Evolutionary conservation across 2,888 invertebrate species (phyloP), one percentile per base, ranked within the genome.

Genomic region (Phytoseiulus persimilis): DNA sequence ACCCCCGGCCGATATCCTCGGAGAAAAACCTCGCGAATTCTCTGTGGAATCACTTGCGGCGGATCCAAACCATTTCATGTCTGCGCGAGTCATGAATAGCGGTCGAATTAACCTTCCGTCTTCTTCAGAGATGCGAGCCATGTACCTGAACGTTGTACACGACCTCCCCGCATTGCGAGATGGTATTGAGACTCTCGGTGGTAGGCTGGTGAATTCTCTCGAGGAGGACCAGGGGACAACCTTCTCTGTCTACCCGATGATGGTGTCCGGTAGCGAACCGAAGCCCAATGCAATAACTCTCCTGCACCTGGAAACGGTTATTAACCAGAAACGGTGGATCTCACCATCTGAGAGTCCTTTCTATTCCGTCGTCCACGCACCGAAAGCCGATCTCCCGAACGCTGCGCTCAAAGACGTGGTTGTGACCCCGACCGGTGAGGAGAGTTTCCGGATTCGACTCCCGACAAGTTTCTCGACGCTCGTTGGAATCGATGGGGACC

Each of bases 131-230:
- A 5, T 87, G 18, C 87, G 87, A 31, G 33, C 32, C 6, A 87
- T 87, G 87, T 87, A 87, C 45, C 45, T 87, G 87, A 87, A 87
- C 23, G 87, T 87, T 11, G 87, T 87, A 9, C 87, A 87, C 33
- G 87, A 87, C 31, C 33, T 87, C 28, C 87, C 87, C 18, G 87
- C 87, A 14, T 31, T 87, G 32, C 87, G 87, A 18, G 87, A 87
- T 28, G 87, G 87, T 33, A 33, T 87, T 45, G 87, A 87, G 18
- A 9, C 1, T n/a, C 87, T 87, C n/a, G 87, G 87, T 5, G 87
- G 87, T 28, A n/a, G 45, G 0, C 33, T 87, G 32, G 87, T 87
- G 31, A 33, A 87, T n/a, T 87, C 87, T 33, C 9, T n/a, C n/a
- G 87, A 87, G 9, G 83, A 83, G 2, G 31, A 33, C 23, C 32